Conservation (phyloP, 2,888 invertebrate genomes). For the Perizoma flavofasciatum region DNA sequence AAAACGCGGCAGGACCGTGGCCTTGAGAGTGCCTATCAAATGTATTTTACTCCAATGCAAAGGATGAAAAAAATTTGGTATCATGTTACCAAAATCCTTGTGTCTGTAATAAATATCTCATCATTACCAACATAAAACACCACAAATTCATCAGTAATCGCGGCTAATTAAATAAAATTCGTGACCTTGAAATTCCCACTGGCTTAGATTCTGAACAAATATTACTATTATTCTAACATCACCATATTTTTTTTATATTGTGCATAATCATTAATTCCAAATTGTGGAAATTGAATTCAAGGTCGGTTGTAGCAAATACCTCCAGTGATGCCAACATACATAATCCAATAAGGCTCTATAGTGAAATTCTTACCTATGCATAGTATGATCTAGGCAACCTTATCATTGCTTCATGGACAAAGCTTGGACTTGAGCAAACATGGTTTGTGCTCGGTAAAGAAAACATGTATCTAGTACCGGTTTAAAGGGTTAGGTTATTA, state of each 20-base stretch:
- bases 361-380: background rate
- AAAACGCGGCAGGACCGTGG: slow-evolving; percentile 48
- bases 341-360: slow-evolving; percentile 31
- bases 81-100: slow-evolving; percentile 33
- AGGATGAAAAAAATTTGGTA: slow-evolving; percentile 10
- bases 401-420: no score
- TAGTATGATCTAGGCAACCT: no score
- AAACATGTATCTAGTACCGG: no score
- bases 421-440: no score
- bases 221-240: no score
- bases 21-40: slow-evolving; percentile 56
- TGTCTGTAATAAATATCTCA: no score
- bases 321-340: slow-evolving; percentile 22
- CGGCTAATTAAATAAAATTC: slow-evolving; percentile 6
- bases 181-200: slow-evolving; percentile 23
- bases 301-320: slow-evolving; percentile 21
- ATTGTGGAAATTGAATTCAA: slow-evolving; percentile 22
- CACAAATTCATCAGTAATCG: background rate
- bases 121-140: background rate
- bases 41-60: slow-evolving; percentile 22
- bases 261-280: slow-evolving; percentile 22
- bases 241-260: slow-evolving; percentile 2
- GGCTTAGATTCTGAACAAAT: no score
- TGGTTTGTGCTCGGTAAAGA: no score
- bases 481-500: no score